These are phyloP conservation scores for Trichonephila clavipes DNA, from an alignment of 1,140 invertebrate genomes.

Conservation along the genomic window DNA sequence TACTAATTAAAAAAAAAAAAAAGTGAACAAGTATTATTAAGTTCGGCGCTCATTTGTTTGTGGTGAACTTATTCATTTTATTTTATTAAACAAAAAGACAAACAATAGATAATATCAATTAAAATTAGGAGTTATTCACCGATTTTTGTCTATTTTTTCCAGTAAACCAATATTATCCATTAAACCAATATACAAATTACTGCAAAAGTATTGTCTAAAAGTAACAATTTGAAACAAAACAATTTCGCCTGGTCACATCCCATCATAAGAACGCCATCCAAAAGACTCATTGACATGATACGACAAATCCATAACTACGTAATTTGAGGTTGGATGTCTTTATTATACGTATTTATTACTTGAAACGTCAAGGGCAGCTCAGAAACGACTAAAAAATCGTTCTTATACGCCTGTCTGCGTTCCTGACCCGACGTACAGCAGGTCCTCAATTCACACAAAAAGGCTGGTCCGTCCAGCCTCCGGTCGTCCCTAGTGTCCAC, in stretches of 20 bases:
- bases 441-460: conserved; percentile 38
- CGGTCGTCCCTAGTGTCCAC: conserved; percentile 60
- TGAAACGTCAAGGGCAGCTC: conserved; percentile 9
- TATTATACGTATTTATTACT: conserved; percentile 71
- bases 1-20: no score
- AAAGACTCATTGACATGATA: conserved; percentile 25
- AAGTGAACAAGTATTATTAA: no score
- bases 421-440: conserved; percentile 37
- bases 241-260: background rate
- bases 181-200: background rate
- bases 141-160: background rate
- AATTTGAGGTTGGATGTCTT: conserved; percentile 58
- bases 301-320: conserved; percentile 46
- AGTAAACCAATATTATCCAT: background rate
- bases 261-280: background rate
- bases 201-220: background rate
- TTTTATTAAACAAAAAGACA: no score
- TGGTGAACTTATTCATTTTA: no score
- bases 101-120: no score
- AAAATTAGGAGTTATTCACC: no score
- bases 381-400: conserved; percentile 41
- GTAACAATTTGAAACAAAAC: background rate
- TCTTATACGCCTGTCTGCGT: conserved; percentile 68
- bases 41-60: no score
- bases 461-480: conserved; percentile 63